Percentiles rank a stretch among this genome's conserved stretches.
These are phyloP conservation scores for Phrynosoma platyrhinos DNA, from an alignment of 2,113 vertebrate genomes.

Conservation along the genomic window DNA sequence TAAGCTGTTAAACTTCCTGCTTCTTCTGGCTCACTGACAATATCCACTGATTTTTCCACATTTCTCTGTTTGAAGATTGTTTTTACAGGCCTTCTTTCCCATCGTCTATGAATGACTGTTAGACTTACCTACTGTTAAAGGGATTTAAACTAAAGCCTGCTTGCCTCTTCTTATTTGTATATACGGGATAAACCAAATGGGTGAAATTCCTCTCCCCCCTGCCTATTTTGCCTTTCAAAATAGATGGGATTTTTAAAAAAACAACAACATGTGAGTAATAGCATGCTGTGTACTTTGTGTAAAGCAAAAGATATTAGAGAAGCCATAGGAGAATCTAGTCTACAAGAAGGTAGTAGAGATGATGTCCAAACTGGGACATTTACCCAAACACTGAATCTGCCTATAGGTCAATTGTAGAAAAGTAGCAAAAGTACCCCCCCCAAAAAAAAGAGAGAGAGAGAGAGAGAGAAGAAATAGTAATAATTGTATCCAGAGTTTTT, in stretches of 20 bases:
- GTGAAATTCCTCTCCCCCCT: slow-evolving; percentile 5
- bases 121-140: slow-evolving; percentile 9
- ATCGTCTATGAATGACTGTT: neutral
- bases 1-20: slow-evolving; percentile 2
- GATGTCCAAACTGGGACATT: too few species aligned
- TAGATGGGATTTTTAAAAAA: neutral
- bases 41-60: slow-evolving; percentile 10
- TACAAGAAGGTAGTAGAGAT: neutral
- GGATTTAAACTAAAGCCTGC: slow-evolving; percentile 34
- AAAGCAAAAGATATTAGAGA: neutral
- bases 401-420: neutral
- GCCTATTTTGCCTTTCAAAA: neutral
- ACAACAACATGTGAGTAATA: neutral
- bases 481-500: too few species aligned
- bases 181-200: slow-evolving; percentile 6
- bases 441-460: too few species aligned
- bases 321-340: too few species aligned
- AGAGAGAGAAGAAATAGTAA: too few species aligned
- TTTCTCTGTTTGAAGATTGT: slow-evolving; percentile 11
- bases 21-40: slow-evolving; percentile 27
- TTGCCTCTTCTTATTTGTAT: slow-evolving; percentile 16
- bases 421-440: neutral
- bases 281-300: neutral
- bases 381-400: neutral
- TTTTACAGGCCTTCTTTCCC: slow-evolving; percentile 12